phyloP scores from a whole-genome alignment of 2,797 vertebrate species.

The Carcharodon carcharias region DNA sequence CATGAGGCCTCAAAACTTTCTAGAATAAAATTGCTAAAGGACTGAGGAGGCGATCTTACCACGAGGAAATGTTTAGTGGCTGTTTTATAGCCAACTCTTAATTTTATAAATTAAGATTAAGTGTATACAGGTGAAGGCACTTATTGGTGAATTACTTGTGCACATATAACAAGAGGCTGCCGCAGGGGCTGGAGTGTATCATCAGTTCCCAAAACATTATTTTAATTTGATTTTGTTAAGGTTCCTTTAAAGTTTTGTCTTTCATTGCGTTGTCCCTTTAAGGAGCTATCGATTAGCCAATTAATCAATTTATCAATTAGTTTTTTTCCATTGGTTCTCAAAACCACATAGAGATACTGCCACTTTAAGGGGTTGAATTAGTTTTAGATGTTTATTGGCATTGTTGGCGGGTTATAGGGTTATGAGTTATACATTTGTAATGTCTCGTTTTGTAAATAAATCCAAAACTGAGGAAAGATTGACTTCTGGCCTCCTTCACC shows the following conservation, averaged over 20 bases:
- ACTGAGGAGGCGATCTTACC: background rate
- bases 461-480: background rate
- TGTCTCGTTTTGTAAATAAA: background rate
- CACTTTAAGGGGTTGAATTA: background rate
- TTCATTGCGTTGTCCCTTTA: background rate
- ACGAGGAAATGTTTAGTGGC: background rate
- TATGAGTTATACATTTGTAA: background rate
- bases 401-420: background rate
- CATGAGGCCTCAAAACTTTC: background rate
- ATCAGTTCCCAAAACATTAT: no score
- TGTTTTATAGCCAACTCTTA: background rate
- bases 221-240: no score
- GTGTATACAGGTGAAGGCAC: no score
- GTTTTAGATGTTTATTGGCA: background rate
- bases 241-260: background rate
- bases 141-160: no score
- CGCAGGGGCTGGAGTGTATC: no score
- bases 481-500: background rate
- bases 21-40: background rate
- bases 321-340: background rate
- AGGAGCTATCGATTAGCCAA: background rate
- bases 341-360: background rate
- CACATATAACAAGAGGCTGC: no score
- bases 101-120: no score
- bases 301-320: background rate